Evolutionary conservation across 2,888 invertebrate species (phyloP).

Genomic region (Pollenia amentaria): DNA sequence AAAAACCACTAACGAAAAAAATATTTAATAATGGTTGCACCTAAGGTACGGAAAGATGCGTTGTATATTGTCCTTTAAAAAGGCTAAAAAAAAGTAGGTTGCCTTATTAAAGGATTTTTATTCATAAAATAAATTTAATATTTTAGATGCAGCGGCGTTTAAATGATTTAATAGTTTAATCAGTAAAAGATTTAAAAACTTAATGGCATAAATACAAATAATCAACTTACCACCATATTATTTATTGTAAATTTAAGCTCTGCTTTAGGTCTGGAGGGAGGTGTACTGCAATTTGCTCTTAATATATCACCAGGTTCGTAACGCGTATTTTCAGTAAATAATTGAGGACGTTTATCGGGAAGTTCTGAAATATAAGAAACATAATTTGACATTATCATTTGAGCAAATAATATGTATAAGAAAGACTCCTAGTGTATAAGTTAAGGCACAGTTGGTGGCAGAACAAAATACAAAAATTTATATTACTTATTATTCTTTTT

Average conservation of each 20-base stretch:
- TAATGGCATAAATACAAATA: too few relatives aligned
- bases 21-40: neutral
- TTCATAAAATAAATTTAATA: neutral
- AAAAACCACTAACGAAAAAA: neutral
- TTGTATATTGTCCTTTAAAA: conserved; percentile 14
- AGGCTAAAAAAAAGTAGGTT: neutral
- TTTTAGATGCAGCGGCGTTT: neutral
- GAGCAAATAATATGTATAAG: neutral
- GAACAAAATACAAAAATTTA: too few relatives aligned
- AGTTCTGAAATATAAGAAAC: conserved; percentile 87
- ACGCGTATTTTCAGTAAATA: conserved; percentile 90
- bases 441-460: too few relatives aligned
- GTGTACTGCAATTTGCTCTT: conserved; percentile 91
- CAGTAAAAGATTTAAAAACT: conserved; percentile 81
- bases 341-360: conserved; percentile 88
- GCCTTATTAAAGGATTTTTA: neutral
- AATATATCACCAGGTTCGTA: conserved; percentile 91
- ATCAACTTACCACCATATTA: conserved; percentile 88
- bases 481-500: too few relatives aligned
- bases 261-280: conserved; percentile 90
- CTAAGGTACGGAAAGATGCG: conserved; percentile 18
- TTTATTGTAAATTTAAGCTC: conserved; percentile 91
- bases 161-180: neutral
- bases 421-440: neutral
- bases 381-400: neutral